These are phyloP conservation scores for Valencia hispanica DNA, from an alignment of 2,797 vertebrate genomes.

Conservation along the genomic window DNA sequence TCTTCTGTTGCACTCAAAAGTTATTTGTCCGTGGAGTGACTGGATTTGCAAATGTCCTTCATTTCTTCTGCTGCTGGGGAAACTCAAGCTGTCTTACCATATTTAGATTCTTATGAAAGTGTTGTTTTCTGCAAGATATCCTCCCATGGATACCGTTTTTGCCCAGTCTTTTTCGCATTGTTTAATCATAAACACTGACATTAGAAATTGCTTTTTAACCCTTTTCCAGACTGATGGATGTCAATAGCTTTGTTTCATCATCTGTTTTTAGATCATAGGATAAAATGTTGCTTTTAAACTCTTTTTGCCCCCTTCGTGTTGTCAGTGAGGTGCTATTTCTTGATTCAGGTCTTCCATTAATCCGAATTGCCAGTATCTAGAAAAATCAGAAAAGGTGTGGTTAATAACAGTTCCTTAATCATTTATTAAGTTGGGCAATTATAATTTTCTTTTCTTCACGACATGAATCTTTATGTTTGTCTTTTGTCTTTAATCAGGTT, in stretches of 20 bases:
- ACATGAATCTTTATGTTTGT: background rate
- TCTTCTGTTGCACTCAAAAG: background rate
- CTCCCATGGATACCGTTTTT: background rate
- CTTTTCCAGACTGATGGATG: background rate
- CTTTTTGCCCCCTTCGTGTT: background rate
- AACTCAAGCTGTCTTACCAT: conserved; percentile 39
- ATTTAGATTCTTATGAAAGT: background rate
- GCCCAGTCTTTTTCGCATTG: background rate
- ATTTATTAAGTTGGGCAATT: background rate
- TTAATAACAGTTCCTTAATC: background rate
- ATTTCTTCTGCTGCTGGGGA: conserved; percentile 11
- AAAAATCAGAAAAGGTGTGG: background rate
- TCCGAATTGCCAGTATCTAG: background rate
- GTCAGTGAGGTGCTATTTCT: background rate
- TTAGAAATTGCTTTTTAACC: background rate
- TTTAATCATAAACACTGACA: background rate
- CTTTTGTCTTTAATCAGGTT: background rate
- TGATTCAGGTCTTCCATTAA: background rate
- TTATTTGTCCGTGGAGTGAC: background rate
- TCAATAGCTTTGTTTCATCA: background rate
- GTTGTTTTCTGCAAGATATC: background rate
- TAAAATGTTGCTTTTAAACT: background rate
- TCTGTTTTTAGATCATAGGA: background rate
- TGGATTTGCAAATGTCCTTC: background rate
- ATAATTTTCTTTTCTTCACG: background rate